Evolutionary conservation across 2,797 vertebrate species (phyloP), one percentile per base, ranked within the genome.

Genomic region (Sebastes dallii): DNA sequence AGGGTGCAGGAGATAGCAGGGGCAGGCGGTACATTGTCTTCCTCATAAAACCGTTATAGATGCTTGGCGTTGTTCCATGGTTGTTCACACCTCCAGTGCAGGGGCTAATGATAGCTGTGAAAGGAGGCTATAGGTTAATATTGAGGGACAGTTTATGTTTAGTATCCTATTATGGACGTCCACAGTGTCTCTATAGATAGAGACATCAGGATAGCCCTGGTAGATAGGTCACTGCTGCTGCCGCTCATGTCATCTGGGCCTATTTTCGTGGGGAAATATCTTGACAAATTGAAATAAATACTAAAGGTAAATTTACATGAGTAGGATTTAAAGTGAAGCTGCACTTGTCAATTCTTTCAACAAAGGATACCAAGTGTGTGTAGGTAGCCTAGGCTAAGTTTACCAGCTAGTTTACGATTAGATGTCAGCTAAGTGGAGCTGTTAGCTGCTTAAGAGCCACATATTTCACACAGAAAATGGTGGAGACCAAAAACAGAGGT

Each of bases 1-100:
- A 91, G 85, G 81, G 50, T 64, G 50, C 76, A 77, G 11, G 52
- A 84, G 84, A 84, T 86, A 87, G 65, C 77, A 16, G 52, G 36
- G 65, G 75, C 84, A 85, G 89, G 83, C 75, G 46, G 86, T 13
- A 80, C 88, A 81, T 34, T 32, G 80, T 89, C 86, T 89, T 84
- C 86, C 81, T 42, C 56, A 55, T 52, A 77, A 39, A 54, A 66
- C 58, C 0, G 3, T 76, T 91, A 75, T 27, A 78, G 62, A 79
- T 75, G 56, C 80, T 79, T 83, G 80, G 66, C 79, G 10, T 75
- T 72, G 85, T 74, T 75, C 83, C 67, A 42, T 2, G 46, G 64
- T 61, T 73, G 72, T 83, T 91, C 82, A 75, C 74, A 86, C 83
- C 75, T 85, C 50, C 6, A 25, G 66, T 5, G 16, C 27, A 58